Percentiles rank a stretch among this genome's conserved stretches.
phyloP scores from a whole-genome alignment of 2,113 vertebrate genomes.

The Odocoileus virginianus region DNA sequence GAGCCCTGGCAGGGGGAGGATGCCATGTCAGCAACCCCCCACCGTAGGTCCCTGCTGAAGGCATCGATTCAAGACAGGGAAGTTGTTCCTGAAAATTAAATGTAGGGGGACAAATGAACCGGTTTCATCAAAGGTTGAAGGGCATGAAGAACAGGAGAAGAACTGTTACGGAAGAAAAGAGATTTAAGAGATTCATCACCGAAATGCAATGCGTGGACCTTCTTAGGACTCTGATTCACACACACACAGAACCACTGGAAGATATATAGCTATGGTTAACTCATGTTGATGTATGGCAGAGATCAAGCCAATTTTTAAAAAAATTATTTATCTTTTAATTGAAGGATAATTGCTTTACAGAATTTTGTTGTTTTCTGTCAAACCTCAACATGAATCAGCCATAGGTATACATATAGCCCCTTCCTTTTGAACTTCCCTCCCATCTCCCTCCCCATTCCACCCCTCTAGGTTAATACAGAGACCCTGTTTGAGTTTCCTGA shows the following conservation, averaged over 20 bases:
- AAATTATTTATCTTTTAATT: background rate
- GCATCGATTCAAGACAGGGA: background rate
- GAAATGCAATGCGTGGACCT: background rate
- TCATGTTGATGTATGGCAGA: background rate
- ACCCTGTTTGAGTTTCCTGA: background rate
- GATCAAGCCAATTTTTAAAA: background rate
- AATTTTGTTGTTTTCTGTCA: background rate
- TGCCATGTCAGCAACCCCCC: background rate
- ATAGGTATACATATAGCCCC: background rate
- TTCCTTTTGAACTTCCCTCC: background rate
- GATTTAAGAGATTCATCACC: background rate
- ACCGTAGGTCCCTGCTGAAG: background rate
- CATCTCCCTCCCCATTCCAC: background rate
- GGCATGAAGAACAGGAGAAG: background rate
- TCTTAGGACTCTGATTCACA: background rate
- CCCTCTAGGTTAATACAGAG: background rate
- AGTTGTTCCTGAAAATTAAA: background rate
- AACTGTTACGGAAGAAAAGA: background rate
- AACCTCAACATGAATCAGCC: background rate
- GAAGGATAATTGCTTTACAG: background rate
- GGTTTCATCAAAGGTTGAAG: background rate
- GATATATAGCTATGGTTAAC: background rate
- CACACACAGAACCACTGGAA: background rate
- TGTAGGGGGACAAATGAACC: background rate
- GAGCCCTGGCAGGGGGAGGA: no score